Conservation (phyloP, 2,113 vertebrate species). For the Rafetus swinhoei region DNA sequence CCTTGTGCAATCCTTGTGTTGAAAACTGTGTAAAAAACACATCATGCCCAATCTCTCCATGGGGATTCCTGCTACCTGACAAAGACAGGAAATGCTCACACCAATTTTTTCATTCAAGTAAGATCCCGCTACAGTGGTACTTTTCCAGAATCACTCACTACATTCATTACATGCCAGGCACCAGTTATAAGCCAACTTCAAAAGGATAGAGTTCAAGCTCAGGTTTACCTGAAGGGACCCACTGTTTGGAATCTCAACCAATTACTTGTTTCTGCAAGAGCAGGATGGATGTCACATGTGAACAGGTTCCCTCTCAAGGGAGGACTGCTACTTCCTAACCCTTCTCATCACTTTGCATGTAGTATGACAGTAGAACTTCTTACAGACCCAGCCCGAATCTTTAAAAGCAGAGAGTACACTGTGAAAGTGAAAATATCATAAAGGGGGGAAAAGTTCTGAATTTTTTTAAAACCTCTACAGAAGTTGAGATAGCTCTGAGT, state of each 20-base stretch:
- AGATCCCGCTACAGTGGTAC: not conserved
- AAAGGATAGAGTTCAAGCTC: not conserved
- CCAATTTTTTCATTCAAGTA: not conserved
- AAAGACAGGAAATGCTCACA: not conserved
- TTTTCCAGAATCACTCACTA: not conserved
- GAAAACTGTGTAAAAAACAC: not conserved
- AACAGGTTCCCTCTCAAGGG: not conserved
- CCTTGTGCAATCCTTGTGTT: not conserved
- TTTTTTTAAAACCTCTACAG: not conserved
- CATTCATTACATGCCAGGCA: accelerated
- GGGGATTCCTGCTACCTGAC: not conserved
- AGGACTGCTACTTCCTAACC: not conserved
- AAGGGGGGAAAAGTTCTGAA: not conserved
- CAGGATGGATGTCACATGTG: not conserved
- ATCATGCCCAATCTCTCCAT: not conserved
- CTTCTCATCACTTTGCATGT: not conserved
- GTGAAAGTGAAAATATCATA: not conserved
- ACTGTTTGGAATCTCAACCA: not conserved
- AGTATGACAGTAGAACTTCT: not conserved
- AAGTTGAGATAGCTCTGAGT: not conserved
- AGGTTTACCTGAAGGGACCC: not conserved
- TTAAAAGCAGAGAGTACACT: not conserved
- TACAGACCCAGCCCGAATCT: not conserved
- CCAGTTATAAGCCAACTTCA: not conserved
- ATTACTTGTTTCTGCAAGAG: not conserved